These are phyloP conservation scores for Lasioglossum pauxillum DNA, from an alignment of 2,888 invertebrate genomes.

Conservation along the genomic window DNA sequence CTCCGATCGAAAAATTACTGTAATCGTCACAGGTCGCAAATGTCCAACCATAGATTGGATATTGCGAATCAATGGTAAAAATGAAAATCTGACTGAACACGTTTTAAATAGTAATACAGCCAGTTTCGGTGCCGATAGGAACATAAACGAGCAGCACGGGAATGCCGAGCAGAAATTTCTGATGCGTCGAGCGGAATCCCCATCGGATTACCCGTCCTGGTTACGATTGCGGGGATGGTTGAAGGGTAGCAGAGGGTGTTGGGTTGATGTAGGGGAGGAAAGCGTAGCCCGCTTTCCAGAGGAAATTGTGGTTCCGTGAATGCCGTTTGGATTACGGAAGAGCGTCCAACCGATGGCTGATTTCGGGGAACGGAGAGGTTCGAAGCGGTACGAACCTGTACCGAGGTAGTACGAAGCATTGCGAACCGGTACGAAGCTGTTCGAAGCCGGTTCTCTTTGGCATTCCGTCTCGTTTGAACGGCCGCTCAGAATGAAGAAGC, in stretches of 20 bases:
- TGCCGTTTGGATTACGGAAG: constrained; percentile 65
- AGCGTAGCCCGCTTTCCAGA: constrained; percentile 24
- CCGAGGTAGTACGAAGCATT: background rate
- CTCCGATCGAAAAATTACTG: no score
- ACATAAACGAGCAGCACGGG: background rate
- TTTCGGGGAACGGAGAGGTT: constrained; percentile 52
- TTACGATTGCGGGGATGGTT: background rate
- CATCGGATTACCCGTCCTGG: constrained; percentile 42
- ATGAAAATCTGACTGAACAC: no score
- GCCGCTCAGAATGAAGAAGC: constrained; percentile 67
- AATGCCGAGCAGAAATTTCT: constrained; percentile 28
- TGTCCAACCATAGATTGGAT: no score
- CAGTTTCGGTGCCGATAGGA: background rate
- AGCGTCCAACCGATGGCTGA: constrained; percentile 60
- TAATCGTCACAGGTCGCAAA: no score
- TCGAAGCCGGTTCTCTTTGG: constrained; percentile 46
- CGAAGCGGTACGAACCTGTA: background rate
- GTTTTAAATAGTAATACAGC: background rate
- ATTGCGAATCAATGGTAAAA: no score
- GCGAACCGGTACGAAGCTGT: background rate
- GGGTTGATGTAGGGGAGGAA: constrained; percentile 2
- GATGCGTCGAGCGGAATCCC: constrained; percentile 32
- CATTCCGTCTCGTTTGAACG: constrained; percentile 81
- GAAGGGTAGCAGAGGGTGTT: background rate
- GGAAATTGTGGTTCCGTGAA: constrained; percentile 60